Evolutionary conservation across 2,888 invertebrate genomes (phyloP).

Genomic region (Myopa testacea): DNA sequence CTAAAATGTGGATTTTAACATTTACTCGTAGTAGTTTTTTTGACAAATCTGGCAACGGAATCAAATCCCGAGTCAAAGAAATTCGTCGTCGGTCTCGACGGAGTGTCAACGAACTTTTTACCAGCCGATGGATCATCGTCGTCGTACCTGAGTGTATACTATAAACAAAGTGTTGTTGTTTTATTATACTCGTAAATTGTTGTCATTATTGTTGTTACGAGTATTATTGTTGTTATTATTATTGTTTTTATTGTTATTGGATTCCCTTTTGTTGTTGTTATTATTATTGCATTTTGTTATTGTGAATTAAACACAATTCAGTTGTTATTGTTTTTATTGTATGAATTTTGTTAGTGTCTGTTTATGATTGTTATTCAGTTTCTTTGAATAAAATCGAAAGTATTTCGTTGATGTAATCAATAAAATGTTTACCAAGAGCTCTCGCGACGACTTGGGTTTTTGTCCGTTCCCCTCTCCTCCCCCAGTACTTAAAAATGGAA

Average conservation of each 20-base stretch:
- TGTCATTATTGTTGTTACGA: neutral
- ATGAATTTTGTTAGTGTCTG: neutral
- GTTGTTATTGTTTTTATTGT: conserved; percentile 1
- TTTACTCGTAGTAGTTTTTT: too few species aligned
- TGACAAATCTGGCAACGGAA: too few species aligned
- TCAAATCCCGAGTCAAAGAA: neutral
- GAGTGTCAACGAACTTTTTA: conserved; percentile 25
- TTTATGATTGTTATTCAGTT: too few species aligned
- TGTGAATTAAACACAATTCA: neutral
- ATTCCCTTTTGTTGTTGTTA: neutral
- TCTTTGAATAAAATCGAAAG: conserved; percentile 35
- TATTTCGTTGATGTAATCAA: conserved; percentile 35
- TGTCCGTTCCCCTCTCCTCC: neutral
- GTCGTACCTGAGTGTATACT: neutral
- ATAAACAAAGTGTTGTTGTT: neutral
- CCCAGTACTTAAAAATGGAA: too few species aligned
- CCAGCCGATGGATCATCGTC: conserved; percentile 15
- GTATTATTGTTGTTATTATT: neutral
- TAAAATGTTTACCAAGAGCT: conserved; percentile 8
- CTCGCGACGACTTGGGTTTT: conserved; percentile 16
- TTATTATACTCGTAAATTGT: neutral
- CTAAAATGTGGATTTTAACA: too few species aligned
- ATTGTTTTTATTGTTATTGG: neutral
- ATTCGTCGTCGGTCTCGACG: neutral
- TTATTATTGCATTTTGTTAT: neutral